Base-by-base conservation (phyloP, 2,888 invertebrate genomes). In the Drosophila neotestacea region DNA sequence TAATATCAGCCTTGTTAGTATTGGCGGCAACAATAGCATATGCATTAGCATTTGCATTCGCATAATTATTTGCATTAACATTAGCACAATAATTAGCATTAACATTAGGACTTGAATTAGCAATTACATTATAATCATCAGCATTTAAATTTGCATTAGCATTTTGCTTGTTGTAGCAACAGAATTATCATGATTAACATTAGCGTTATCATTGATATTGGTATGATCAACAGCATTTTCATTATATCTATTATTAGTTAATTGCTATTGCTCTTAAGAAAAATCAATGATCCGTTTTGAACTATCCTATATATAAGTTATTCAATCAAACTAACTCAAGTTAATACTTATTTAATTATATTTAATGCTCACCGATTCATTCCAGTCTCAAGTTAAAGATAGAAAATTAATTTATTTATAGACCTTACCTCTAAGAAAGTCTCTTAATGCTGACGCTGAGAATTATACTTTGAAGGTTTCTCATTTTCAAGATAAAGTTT, bases 121-220 rank as follows among this genome's bases (percentile, higher is more conserved):
- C 16, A 16, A 16, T 16, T 16, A 5, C 16, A 36, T 22, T 11
- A 50, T 50, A 22, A 7, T 10, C 16, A 34, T 34, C 22, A 4
- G 7, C 30, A 32, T 47, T 32, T 10, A 6, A 11, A 47, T 47
- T 13, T 7, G 2, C 13, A 32, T 47, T 47, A 32, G 13, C 13
- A 47, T 22, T 1, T 22, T 22, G 22, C 3, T 22, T 22, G 22
- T 22, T 22, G 22, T 46, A 28, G 27, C 46, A 28, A n/a, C 10
- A 46, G 46, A 11, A n/a, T 30, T 46, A 46, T 11, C 46, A 22
- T 22, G 3, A 46, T 46, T 30, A 46, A n/a, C 9, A 47, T 47
- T 47, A 32, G 16, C 32, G 6, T 13, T 46, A 46, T 28, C n/a
- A 46, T 46, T 46, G 30, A 3, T 9, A 32, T 32, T 16, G 7